Evolutionary conservation across 2,113 vertebrate genomes (phyloP).

Genomic region (Hippocampus mohnikei): DNA sequence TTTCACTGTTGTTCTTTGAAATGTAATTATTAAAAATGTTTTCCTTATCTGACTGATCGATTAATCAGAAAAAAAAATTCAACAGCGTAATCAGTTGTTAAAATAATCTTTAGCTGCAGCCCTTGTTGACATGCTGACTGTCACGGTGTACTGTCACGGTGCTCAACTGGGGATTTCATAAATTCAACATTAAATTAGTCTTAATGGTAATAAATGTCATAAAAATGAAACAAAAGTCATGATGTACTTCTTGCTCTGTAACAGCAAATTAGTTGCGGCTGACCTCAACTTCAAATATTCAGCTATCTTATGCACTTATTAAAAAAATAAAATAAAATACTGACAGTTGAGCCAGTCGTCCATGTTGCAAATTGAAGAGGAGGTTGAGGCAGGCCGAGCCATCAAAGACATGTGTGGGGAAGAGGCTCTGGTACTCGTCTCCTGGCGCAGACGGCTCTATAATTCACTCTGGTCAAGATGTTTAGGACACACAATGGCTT

Average conservation of each 20-base stretch:
- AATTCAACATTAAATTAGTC: background rate
- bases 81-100: too few relatives aligned
- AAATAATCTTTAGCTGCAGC: too few relatives aligned
- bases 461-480: conserved; percentile 41
- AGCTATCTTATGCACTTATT: background rate
- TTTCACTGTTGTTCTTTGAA: too few relatives aligned
- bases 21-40: too few relatives aligned
- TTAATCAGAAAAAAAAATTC: too few relatives aligned
- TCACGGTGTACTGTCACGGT: too few relatives aligned
- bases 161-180: background rate
- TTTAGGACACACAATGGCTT: conserved; percentile 26
- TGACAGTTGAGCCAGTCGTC: conserved; percentile 3
- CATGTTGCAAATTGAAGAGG: conserved; percentile 26
- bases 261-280: background rate
- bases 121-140: too few relatives aligned
- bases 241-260: background rate
- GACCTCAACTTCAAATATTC: background rate
- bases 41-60: too few relatives aligned
- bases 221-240: background rate
- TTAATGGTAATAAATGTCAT: background rate
- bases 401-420: conserved; percentile 37
- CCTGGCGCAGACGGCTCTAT: conserved; percentile 34
- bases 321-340: conserved; percentile 9
- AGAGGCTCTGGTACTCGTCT: conserved; percentile 21
- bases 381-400: conserved; percentile 31